phyloP scores from a whole-genome alignment of 2,888 invertebrate species.

The Eurois occulta region DNA sequence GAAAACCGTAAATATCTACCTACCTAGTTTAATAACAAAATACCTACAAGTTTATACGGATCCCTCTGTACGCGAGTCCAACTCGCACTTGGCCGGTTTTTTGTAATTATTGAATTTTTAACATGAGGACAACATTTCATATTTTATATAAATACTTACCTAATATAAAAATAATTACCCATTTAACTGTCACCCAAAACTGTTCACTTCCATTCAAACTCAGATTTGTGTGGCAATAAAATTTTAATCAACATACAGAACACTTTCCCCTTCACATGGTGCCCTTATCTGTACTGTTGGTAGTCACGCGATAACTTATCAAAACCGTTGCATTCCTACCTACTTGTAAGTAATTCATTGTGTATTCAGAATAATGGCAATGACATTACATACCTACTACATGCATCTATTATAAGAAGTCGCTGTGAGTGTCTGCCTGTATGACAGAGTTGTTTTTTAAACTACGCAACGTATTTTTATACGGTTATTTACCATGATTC shows the following conservation, averaged over 20 bases:
- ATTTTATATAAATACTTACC: neutral
- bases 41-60: too few species aligned
- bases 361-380: neutral
- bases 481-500: neutral
- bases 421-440: neutral
- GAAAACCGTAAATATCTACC: too few species aligned
- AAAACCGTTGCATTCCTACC: conserved; percentile 46
- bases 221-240: conserved; percentile 21
- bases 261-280: conserved; percentile 47
- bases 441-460: neutral
- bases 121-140: neutral
- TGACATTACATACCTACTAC: neutral
- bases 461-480: neutral
- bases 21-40: too few species aligned
- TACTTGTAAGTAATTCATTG: conserved; percentile 2
- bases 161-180: neutral
- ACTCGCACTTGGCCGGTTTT: too few species aligned
- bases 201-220: neutral
- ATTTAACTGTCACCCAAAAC: neutral
- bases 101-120: neutral
- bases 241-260: conserved; percentile 36
- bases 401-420: neutral
- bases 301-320: conserved; percentile 61
- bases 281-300: conserved; percentile 42
- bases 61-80: too few species aligned